Evolutionary conservation across 1,140 invertebrate species (phyloP).

Genomic region (Anastatus disparis): DNA sequence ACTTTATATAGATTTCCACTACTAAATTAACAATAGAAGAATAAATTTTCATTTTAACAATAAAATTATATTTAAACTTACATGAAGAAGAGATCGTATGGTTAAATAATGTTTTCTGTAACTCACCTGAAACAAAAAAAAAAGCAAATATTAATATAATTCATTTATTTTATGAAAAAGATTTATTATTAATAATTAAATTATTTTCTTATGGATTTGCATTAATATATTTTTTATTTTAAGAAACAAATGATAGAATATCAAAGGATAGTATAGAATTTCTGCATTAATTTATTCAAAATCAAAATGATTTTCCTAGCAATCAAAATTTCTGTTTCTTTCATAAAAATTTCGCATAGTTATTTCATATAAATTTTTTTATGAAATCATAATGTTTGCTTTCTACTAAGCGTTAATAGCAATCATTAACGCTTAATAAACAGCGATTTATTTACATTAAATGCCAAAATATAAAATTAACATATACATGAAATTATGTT

Average conservation of each 20-base stretch:
- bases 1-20: too few species aligned
- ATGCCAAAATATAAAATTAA: not conserved
- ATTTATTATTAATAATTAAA: not conserved
- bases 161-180: not conserved
- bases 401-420: not conserved
- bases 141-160: not conserved
- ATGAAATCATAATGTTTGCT: not conserved
- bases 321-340: too few species aligned
- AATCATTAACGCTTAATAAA: not conserved
- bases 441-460: not conserved
- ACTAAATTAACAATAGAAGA: not conserved
- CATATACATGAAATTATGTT: not conserved
- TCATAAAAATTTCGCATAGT: too few species aligned
- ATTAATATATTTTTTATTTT: too few species aligned
- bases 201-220: not conserved
- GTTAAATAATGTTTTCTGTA: not conserved
- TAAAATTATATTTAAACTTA: not conserved
- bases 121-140: constrained; percentile 20
- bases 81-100: not conserved
- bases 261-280: too few species aligned
- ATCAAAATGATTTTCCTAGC: too few species aligned
- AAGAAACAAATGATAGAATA: too few species aligned
- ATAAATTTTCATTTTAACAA: not conserved
- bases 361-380: too few species aligned
- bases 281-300: too few species aligned